Percentiles rank a stretch among this genome's conserved stretches.
phyloP scores from a whole-genome alignment of 2,797 vertebrate species.

The Prunella strophiata region DNA sequence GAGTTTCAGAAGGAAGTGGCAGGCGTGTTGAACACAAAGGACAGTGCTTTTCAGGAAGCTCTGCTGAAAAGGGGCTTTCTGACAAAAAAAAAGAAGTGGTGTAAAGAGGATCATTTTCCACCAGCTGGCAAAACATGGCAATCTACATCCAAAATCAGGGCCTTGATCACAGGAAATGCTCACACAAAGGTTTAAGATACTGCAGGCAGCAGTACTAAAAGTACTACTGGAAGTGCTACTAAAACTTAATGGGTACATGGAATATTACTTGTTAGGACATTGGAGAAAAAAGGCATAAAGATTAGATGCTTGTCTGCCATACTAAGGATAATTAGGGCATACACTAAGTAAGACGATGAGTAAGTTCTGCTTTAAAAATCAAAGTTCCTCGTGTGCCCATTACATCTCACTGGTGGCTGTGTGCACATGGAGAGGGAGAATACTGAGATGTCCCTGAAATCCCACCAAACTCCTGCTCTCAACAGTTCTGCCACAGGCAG shows the following conservation, averaged over 20 bases:
- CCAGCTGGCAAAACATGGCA: neutral
- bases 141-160: neutral
- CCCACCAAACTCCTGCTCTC: neutral
- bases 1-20: neutral
- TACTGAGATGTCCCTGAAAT: neutral
- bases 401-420: neutral
- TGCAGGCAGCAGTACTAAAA: neutral
- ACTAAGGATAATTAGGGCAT: neutral
- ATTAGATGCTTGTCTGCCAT: neutral
- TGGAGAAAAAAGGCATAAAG: neutral
- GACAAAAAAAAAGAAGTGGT: neutral
- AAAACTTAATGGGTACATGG: neutral
- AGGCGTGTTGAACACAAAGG: neutral
- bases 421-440: rapidly evolving
- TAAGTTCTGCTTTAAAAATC: neutral
- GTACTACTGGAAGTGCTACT: neutral
- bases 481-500: neutral
- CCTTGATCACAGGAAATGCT: neutral
- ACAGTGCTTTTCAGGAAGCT: neutral
- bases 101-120: neutral
- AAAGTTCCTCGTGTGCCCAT: neutral
- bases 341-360: neutral
- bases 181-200: neutral
- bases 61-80: neutral
- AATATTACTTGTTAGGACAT: neutral